Conservation (phyloP, 2,113 vertebrate species). For the Physeter macrocephalus region DNA sequence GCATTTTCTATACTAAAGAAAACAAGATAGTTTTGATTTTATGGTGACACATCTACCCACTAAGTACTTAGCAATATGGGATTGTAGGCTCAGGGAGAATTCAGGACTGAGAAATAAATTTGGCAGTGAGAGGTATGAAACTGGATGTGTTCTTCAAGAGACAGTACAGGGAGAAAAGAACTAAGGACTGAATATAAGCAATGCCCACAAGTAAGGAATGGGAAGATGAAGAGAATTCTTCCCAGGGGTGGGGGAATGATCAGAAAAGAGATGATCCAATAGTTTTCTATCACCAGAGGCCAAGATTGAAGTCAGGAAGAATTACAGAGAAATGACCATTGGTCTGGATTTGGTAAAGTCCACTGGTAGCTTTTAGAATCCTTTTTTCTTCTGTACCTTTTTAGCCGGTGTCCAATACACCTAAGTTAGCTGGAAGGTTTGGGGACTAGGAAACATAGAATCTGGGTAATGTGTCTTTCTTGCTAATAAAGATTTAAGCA, state of each 20-base stretch:
- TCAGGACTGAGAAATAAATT: slow-evolving; percentile 16
- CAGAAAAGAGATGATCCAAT: neutral
- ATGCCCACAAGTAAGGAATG: neutral
- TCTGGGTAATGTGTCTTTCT: neutral
- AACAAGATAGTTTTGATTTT: slow-evolving; percentile 26
- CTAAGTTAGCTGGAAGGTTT: neutral
- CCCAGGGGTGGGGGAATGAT: neutral
- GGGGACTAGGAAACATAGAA: neutral
- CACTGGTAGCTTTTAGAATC: neutral
- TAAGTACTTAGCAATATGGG: slow-evolving; percentile 8
- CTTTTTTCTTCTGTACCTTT: neutral
- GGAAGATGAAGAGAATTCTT: neutral
- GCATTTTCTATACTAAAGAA: neutral
- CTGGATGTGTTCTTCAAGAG: slow-evolving; percentile 2
- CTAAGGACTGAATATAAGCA: neutral
- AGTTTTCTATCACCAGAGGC: neutral
- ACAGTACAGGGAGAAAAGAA: neutral
- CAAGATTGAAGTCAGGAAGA: neutral
- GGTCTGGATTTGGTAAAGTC: slow-evolving; percentile 12
- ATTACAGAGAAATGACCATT: neutral
- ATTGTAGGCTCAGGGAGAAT: neutral
- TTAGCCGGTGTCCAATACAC: neutral
- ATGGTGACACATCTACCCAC: neutral
- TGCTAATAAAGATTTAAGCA: slow-evolving; percentile 3
- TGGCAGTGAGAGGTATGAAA: slow-evolving; percentile 19